phyloP scores from a whole-genome alignment of 2,797 vertebrate species.

The Masticophis lateralis region DNA sequence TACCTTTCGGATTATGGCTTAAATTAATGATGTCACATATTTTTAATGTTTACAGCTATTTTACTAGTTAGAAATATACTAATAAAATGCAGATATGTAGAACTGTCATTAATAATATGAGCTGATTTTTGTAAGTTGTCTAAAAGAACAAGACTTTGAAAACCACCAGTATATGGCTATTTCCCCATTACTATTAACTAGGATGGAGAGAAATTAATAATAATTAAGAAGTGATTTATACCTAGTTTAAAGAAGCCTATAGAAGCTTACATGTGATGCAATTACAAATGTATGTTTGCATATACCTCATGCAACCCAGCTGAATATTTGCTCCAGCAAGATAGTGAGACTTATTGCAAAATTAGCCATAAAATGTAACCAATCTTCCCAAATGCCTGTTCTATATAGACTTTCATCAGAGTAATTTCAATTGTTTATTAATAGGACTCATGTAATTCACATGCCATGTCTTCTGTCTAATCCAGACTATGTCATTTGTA shows the following conservation, averaged over 20 bases:
- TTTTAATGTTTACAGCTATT: background rate
- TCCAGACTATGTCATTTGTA: background rate
- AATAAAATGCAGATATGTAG: background rate
- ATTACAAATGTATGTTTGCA: background rate
- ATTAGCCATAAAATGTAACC: background rate
- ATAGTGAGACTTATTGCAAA: background rate
- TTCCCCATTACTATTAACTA: background rate
- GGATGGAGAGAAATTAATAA: background rate
- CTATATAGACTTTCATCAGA: background rate
- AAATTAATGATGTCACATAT: slow-evolving; percentile 20
- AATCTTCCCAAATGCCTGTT: background rate
- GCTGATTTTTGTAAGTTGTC: background rate
- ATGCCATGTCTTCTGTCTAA: background rate
- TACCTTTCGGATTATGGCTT: background rate
- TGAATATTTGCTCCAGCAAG: background rate
- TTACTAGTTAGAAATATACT: background rate
- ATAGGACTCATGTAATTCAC: background rate
- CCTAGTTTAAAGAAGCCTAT: background rate
- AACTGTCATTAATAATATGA: background rate
- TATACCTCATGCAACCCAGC: background rate
- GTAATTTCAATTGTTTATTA: background rate
- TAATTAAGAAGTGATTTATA: background rate
- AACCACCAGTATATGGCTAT: background rate
- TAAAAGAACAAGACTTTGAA: background rate
- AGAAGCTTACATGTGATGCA: background rate